Evolutionary conservation across 2,113 vertebrate species (phyloP).

Genomic region (Amphiprion ocellaris): DNA sequence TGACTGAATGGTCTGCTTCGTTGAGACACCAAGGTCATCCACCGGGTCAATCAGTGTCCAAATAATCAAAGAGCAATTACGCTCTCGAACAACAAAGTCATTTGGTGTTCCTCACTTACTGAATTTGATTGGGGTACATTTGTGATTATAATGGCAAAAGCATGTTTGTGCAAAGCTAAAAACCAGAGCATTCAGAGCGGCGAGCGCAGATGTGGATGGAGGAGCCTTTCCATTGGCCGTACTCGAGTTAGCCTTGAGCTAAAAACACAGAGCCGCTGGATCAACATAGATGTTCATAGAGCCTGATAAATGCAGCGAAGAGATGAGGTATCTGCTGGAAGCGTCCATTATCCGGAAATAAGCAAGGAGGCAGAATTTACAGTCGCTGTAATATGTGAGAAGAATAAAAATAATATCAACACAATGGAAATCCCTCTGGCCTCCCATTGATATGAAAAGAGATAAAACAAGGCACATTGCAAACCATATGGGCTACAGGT

Average conservation of each 20-base stretch:
- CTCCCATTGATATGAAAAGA: conserved; percentile 58
- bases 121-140: background rate
- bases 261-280: conserved; percentile 42
- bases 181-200: background rate
- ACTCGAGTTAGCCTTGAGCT: conserved; percentile 59
- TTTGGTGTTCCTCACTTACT: background rate
- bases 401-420: conserved; percentile 57
- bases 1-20: conserved; percentile 33
- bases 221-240: conserved; percentile 14
- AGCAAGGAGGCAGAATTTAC: conserved; percentile 39
- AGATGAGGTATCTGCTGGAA: conserved; percentile 41
- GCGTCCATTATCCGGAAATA: conserved; percentile 36
- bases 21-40: conserved; percentile 40
- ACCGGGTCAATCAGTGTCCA: conserved; percentile 6
- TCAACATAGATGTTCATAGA: conserved; percentile 60
- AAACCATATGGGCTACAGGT: conserved; percentile 53
- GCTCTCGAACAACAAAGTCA: conserved; percentile 8
- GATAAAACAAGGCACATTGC: conserved; percentile 62
- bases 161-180: background rate
- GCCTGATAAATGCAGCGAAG: conserved; percentile 42
- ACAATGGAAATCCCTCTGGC: conserved; percentile 44
- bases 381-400: conserved; percentile 44
- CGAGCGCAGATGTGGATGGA: conserved; percentile 41
- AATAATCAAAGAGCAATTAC: conserved; percentile 53
- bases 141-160: background rate